Conservation (phyloP, 2,797 vertebrate genomes). For the Enteromius treurensis region DNA sequence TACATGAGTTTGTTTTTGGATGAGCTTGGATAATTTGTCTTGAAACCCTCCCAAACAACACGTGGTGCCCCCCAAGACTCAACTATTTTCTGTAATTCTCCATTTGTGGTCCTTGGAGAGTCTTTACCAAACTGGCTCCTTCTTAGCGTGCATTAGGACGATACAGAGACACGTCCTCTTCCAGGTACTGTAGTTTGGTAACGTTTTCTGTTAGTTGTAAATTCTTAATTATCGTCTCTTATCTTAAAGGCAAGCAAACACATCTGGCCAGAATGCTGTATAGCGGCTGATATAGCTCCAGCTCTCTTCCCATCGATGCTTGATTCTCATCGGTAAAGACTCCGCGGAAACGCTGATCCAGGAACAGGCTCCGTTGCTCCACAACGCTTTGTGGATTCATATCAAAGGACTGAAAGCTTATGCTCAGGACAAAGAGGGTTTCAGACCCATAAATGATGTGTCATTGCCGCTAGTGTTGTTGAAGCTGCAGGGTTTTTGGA, state of each 20-base stretch:
- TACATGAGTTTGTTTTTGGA: no score
- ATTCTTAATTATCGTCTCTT: no score
- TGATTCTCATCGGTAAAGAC: not conserved
- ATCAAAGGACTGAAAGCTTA: slow-evolving; percentile 39
- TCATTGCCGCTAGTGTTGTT: slow-evolving; percentile 42
- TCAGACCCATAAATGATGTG: slow-evolving; percentile 36
- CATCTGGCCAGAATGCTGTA: not conserved
- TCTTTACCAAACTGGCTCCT: no score
- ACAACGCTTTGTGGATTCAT: slow-evolving; percentile 26
- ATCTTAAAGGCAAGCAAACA: not conserved
- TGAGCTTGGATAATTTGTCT: no score
- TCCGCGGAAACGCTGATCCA: not conserved
- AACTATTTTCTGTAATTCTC: no score
- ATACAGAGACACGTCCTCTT: no score
- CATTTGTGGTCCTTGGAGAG: no score
- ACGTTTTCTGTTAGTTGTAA: no score
- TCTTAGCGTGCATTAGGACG: no score
- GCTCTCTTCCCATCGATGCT: not conserved
- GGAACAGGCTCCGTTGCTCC: slow-evolving; percentile 19
- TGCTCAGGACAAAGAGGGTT: slow-evolving; percentile 43
- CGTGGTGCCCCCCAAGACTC: no score
- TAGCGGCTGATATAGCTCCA: not conserved
- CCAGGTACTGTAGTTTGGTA: no score
- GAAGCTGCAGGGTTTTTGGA: slow-evolving; percentile 14
- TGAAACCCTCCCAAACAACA: no score